These are phyloP conservation scores for Halyomorpha halys DNA, from an alignment of 1,140 invertebrate genomes.

Conservation along the genomic window DNA sequence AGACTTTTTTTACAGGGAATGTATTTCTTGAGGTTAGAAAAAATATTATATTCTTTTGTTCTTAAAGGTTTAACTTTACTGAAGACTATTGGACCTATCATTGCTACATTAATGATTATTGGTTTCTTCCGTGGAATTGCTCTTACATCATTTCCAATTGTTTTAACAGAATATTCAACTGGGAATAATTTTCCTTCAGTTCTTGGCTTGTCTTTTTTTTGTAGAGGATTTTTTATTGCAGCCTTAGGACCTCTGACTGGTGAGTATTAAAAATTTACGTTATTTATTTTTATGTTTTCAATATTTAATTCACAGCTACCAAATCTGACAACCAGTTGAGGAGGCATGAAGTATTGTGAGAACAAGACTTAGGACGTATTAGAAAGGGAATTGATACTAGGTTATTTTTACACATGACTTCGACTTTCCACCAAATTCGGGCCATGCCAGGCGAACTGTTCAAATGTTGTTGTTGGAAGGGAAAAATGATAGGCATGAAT, in stretches of 20 bases:
- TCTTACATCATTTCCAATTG: slow-evolving; percentile 60
- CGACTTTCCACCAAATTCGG: too few relatives aligned
- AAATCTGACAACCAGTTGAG: background rate
- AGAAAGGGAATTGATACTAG: too few relatives aligned
- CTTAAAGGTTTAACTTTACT: too few relatives aligned
- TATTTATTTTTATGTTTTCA: slow-evolving; percentile 33
- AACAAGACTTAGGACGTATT: too few relatives aligned
- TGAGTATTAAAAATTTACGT: slow-evolving; percentile 36
- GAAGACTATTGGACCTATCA: too few relatives aligned
- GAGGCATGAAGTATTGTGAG: too few relatives aligned
- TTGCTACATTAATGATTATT: slow-evolving; percentile 28
- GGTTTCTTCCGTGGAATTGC: slow-evolving; percentile 63
- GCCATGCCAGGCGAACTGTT: too few relatives aligned
- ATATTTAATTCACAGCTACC: background rate
- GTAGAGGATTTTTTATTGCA: slow-evolving; percentile 59
- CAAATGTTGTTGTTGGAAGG: too few relatives aligned
- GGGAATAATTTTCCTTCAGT: slow-evolving; percentile 61
- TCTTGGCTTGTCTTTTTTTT: slow-evolving; percentile 64
- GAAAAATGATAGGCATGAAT: too few relatives aligned
- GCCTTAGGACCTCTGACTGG: slow-evolving; percentile 57
- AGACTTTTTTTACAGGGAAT: too few relatives aligned
- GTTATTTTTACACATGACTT: too few relatives aligned
- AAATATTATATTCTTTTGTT: slow-evolving; percentile 32
- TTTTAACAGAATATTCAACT: slow-evolving; percentile 59
- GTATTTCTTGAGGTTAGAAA: too few relatives aligned